These are phyloP conservation scores for Lutraria rhynchaena DNA, from an alignment of 1,140 invertebrate species.

Conservation along the genomic window DNA sequence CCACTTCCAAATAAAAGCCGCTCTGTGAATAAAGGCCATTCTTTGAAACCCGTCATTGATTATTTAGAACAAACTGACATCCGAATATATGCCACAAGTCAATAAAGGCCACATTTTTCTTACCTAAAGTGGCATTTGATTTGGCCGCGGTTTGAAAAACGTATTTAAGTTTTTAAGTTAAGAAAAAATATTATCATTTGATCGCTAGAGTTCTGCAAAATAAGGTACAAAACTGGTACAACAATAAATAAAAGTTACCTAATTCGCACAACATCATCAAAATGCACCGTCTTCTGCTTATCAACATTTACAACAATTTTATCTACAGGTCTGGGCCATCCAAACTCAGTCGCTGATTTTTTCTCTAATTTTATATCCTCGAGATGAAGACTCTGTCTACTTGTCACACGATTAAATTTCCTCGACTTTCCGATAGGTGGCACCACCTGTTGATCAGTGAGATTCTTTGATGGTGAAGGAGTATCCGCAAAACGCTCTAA, in stretches of 20 bases:
- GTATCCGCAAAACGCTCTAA: conserved; percentile 5
- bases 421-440: conserved; percentile 39
- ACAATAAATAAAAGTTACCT: conserved; percentile 15
- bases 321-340: conserved; percentile 5
- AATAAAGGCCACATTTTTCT: too few species aligned
- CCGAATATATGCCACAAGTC: too few species aligned
- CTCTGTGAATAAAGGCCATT: too few species aligned
- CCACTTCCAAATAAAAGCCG: too few species aligned
- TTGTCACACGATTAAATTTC: not conserved
- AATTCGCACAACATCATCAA: conserved; percentile 42
- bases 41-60: too few species aligned
- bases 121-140: too few species aligned
- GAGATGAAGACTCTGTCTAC: conserved; percentile 14
- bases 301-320: conserved; percentile 25
- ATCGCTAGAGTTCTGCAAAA: too few species aligned
- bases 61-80: too few species aligned
- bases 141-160: too few species aligned
- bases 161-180: too few species aligned
- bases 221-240: too few species aligned
- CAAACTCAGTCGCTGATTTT: conserved; percentile 9
- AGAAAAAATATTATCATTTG: too few species aligned
- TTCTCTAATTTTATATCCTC: conserved; percentile 46
- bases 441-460: conserved; percentile 43
- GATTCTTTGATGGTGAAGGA: conserved; percentile 47
- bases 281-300: conserved; percentile 46